phyloP scores from a whole-genome alignment of 1,140 invertebrate genomes.

The Lepidostoma basale region DNA sequence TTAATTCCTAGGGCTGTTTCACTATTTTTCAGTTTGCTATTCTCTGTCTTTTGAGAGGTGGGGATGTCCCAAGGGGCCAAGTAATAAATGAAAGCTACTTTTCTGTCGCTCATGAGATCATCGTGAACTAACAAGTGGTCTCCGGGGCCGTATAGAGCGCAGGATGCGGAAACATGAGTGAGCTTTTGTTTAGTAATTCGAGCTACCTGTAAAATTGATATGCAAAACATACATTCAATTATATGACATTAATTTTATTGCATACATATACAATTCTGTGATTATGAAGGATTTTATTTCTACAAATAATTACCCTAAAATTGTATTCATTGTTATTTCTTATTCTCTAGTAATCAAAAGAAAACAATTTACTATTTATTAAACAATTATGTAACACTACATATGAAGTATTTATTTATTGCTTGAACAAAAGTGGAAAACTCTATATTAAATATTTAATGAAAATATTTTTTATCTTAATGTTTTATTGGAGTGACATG shows the following conservation, averaged over 20 bases:
- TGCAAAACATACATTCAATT: not conserved
- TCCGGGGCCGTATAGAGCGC: conserved; percentile 72
- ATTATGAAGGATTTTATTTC: not conserved
- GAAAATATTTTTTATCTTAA: too few relatives aligned
- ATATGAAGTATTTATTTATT: too few relatives aligned
- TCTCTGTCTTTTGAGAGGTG: not conserved
- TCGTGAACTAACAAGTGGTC: conserved; percentile 78
- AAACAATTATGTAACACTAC: too few relatives aligned
- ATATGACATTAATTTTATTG: too few relatives aligned
- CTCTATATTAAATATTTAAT: too few relatives aligned
- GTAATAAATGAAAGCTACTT: conserved; percentile 76
- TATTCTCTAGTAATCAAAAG: not conserved
- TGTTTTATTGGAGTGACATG: too few relatives aligned
- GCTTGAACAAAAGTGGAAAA: too few relatives aligned
- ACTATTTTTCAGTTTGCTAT: not conserved
- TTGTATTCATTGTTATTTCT: not conserved
- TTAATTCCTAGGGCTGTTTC: not conserved
- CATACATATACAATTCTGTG: too few relatives aligned
- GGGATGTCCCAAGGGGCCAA: conserved; percentile 59
- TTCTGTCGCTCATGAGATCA: conserved; percentile 71
- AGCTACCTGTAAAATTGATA: conserved; percentile 22
- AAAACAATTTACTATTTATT: too few relatives aligned
- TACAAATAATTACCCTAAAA: not conserved
- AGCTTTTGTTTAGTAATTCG: conserved; percentile 48
- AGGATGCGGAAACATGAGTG: conserved; percentile 71